Conservation (phyloP, 1,140 invertebrate genomes). For the Ruditapes philippinarum region DNA sequence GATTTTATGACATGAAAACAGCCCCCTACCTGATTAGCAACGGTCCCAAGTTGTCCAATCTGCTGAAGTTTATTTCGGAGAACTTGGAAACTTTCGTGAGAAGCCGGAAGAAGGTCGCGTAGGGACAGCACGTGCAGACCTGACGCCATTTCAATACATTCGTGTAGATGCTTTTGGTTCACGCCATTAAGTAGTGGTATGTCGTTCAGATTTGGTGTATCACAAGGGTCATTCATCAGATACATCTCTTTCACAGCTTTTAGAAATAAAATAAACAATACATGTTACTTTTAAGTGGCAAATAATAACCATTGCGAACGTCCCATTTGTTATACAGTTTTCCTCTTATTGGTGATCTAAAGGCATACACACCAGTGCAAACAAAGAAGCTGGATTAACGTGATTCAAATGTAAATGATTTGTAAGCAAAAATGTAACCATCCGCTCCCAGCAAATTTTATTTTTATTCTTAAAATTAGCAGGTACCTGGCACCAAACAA, state of each 20-base stretch:
- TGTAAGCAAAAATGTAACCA: too few species aligned
- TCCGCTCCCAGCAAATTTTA: too few species aligned
- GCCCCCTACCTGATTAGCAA: conserved; percentile 77
- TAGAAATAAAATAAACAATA: neutral
- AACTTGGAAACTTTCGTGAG: conserved; percentile 63
- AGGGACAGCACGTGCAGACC: conserved; percentile 67
- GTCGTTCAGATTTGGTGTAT: conserved; percentile 21
- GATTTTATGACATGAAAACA: too few species aligned
- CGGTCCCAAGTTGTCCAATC: conserved; percentile 72
- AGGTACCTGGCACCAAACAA: too few species aligned
- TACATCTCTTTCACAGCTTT: conserved; percentile 39
- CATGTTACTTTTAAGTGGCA: too few species aligned
- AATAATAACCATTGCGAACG: too few species aligned
- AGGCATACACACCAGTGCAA: too few species aligned
- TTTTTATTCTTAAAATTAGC: too few species aligned
- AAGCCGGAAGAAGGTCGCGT: conserved; percentile 74
- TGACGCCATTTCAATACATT: conserved; percentile 70
- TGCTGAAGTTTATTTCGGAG: conserved; percentile 72
- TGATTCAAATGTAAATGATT: too few species aligned
- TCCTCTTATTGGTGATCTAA: too few species aligned
- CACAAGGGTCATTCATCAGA: neutral
- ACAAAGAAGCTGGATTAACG: too few species aligned
- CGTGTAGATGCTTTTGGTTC: conserved; percentile 71
- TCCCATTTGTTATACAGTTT: too few species aligned
- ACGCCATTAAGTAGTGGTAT: conserved; percentile 68